Evolutionary conservation across 1,140 invertebrate genomes (phyloP), one percentile per base, ranked within the genome.

Genomic region (Atta texana): DNA sequence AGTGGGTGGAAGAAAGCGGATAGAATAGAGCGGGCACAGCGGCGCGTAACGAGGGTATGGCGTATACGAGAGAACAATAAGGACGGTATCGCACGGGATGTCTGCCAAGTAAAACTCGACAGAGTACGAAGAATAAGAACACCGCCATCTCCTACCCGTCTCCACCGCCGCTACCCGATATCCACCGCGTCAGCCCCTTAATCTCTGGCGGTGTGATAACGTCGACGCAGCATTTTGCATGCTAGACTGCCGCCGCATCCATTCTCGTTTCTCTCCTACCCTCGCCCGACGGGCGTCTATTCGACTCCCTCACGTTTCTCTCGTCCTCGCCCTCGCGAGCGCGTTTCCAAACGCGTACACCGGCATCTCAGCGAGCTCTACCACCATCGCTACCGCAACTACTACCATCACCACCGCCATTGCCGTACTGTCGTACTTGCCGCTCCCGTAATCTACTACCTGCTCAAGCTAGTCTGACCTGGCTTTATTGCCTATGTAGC

Each of bases 161-260:
- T 3, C 24, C 24, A 69, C 75, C 78, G 75, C 55, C 21, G 31
- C 74, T 3, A 51, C 57, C 74, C 89, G 89, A 90, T 92, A 92
- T 92, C 91, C 89, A 92, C 89, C 82, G 86, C 87, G 91, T 92
- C 92, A 93, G 91, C 91, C 91, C 92, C 91, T 93, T 93, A 91
- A 93, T 92, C 92, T 92, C 88, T 88, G 88, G 87, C 87, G 87
- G 92, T 89, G 91, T 92, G 91, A 93, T 93, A 93, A 93, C 91
- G 92, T 93, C 90, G 92, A 93, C 92, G 92, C 92, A 92, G 92
- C 92, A 92, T 93, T 93, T 92, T 93, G 92, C 91, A 93, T 93
- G 92, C 90, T 92, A 92, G 92, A 93, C 89, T 90, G 91, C 89
- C 87, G 88, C 80, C 89, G 90, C 87, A 91, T 91, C 89, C 81